Conservation (phyloP, 2,797 vertebrate species). For the Propithecus perrieri region DNA sequence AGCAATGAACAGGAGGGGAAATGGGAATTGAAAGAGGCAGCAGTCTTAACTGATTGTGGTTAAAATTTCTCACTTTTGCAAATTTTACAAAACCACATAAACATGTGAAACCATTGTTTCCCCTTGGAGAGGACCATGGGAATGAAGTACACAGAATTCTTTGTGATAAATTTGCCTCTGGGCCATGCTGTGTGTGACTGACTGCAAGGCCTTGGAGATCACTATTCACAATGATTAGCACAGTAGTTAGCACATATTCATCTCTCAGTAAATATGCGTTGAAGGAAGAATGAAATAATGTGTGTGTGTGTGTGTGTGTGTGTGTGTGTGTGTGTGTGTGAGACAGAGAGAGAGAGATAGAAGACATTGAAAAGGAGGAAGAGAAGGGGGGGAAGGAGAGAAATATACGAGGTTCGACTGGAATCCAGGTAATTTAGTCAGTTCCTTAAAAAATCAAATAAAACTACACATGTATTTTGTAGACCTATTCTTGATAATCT, state of each 20-base stretch:
- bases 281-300: constrained; percentile 36
- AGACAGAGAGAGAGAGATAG: neutral
- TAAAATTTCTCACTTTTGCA: neutral
- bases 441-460: constrained; percentile 30
- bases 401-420: neutral
- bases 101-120: neutral
- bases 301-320: neutral
- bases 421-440: neutral
- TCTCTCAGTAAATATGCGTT: neutral
- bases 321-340: no score
- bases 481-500: neutral
- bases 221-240: neutral
- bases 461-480: neutral
- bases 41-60: neutral
- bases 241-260: neutral
- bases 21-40: neutral
- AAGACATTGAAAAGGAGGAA: neutral
- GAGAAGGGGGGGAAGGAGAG: neutral
- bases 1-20: neutral
- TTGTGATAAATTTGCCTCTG: neutral
- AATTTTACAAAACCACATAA: neutral
- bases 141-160: neutral
- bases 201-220: neutral
- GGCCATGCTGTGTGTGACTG: neutral
- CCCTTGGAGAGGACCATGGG: neutral